phyloP scores from a whole-genome alignment of 2,888 invertebrate genomes.

The Drosophila anomelani region DNA sequence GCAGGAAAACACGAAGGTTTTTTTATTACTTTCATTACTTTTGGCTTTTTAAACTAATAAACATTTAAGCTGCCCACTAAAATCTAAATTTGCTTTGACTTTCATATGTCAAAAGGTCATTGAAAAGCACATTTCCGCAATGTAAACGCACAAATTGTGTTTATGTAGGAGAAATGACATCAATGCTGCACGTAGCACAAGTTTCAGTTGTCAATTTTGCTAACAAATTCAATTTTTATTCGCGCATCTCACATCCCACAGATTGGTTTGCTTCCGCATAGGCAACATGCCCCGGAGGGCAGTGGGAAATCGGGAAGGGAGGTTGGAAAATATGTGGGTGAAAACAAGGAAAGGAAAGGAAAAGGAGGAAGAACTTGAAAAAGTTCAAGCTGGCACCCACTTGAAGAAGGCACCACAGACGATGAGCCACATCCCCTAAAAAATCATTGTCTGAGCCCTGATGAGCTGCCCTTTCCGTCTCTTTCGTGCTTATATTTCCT shows the following conservation, averaged over 20 bases:
- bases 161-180: constrained; percentile 55
- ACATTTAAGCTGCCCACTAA: background rate
- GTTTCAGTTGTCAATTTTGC: constrained; percentile 73
- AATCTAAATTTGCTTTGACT: background rate
- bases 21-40: too few species aligned
- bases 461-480: constrained; percentile 21
- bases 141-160: constrained; percentile 40
- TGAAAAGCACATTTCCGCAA: constrained; percentile 54
- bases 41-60: background rate
- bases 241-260: constrained; percentile 53
- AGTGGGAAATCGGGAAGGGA: background rate
- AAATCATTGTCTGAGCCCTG: constrained; percentile 34
- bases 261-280: constrained; percentile 40
- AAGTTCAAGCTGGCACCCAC: constrained; percentile 54
- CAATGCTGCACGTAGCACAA: constrained; percentile 71
- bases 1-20: background rate
- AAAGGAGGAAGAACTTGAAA: constrained; percentile 22
- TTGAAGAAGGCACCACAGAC: constrained; percentile 44
- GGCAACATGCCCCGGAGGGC: background rate
- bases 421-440: constrained; percentile 38
- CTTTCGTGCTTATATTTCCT: background rate
- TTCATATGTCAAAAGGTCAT: constrained; percentile 2
- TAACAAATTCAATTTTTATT: constrained; percentile 77
- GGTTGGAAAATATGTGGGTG: constrained; percentile 2
- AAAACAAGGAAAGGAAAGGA: background rate